A percentile compares a stretch with the other conserved stretches of the same genome.
Conservation (phyloP, 2,888 invertebrate species). For the Lutraria lutraria region DNA sequence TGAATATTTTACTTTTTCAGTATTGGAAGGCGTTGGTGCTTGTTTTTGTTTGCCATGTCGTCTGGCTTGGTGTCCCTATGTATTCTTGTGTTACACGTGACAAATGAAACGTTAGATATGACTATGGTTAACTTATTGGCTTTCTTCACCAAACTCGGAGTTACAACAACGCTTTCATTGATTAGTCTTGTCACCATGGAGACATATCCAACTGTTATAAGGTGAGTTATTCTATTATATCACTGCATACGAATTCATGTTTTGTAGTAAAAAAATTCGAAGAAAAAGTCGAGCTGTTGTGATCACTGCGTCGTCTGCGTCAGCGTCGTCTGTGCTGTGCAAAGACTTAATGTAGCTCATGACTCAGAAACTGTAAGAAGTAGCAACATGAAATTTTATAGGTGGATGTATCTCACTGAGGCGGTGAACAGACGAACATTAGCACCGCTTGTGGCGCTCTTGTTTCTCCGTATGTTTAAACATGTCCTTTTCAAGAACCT, state of each 20-base stretch:
- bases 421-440: too few species aligned
- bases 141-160: conserved; percentile 81
- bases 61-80: conserved; percentile 80
- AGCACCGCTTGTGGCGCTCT: too few species aligned
- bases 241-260: not conserved
- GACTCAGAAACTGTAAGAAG: too few species aligned
- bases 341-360: too few species aligned
- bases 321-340: too few species aligned
- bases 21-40: conserved; percentile 81
- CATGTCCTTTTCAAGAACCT: too few species aligned
- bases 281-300: too few species aligned
- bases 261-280: not conserved
- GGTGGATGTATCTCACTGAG: too few species aligned
- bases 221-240: conserved; percentile 61
- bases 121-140: conserved; percentile 77
- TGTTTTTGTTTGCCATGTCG: conserved; percentile 81
- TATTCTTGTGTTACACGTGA: conserved; percentile 79
- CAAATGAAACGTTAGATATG: conserved; percentile 76
- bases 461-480: too few species aligned
- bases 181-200: conserved; percentile 77
- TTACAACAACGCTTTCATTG: conserved; percentile 77
- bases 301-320: too few species aligned
- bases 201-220: conserved; percentile 80
- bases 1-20: conserved; percentile 65
- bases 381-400: too few species aligned